These are phyloP conservation scores for Tragelaphus eurycerus DNA, from an alignment of 2,797 vertebrate species.

Conservation along the genomic window DNA sequence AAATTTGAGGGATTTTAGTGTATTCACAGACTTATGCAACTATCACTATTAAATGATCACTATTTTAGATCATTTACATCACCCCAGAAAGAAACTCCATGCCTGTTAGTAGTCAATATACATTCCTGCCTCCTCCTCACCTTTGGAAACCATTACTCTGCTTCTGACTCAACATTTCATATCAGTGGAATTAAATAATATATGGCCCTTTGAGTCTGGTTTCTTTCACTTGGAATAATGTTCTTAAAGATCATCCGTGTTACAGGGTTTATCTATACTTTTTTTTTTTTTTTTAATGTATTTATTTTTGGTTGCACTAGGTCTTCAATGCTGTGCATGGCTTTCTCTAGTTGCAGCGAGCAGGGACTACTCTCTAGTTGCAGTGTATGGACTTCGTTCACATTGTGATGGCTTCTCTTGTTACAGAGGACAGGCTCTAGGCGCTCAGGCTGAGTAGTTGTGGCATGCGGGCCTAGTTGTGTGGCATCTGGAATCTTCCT, in stretches of 20 bases:
- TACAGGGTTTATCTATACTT: neutral
- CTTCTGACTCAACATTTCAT: neutral
- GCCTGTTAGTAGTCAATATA: neutral
- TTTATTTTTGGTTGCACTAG: neutral
- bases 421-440: neutral
- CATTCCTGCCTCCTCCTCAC: neutral
- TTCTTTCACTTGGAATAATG: neutral
- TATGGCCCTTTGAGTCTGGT: neutral
- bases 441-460: neutral
- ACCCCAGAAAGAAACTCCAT: neutral
- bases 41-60: neutral
- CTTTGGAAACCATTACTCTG: neutral
- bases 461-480: neutral
- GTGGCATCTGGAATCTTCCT: neutral
- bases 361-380: neutral
- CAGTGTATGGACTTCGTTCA: neutral
- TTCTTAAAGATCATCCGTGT: neutral
- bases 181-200: neutral
- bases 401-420: neutral
- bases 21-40: neutral
- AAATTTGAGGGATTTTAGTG: neutral
- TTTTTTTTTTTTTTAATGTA: neutral
- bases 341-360: neutral
- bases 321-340: neutral
- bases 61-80: neutral